A percentile compares a stretch with the other conserved stretches of the same genome.
phyloP scores from a whole-genome alignment of 2,888 invertebrate species.

The Drosophila engyochracea region DNA sequence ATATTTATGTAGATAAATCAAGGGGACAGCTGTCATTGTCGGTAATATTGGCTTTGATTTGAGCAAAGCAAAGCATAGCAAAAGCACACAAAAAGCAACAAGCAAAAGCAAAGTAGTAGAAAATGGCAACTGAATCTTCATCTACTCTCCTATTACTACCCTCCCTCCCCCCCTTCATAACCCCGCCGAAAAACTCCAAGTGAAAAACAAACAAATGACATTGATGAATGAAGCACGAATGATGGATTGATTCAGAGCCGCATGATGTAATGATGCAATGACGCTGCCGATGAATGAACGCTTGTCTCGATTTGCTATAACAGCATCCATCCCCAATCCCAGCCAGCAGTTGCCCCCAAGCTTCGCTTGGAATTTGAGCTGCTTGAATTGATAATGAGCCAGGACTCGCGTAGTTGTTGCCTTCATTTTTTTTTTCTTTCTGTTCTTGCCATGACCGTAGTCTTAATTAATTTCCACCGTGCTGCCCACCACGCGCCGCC shows the following conservation, averaged over 20 bases:
- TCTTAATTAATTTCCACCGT: constrained; percentile 72
- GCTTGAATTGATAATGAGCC: constrained; percentile 77
- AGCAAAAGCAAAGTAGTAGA: background rate
- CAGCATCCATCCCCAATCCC: background rate
- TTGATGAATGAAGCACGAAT: constrained; percentile 77
- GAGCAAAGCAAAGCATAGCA: constrained; percentile 3
- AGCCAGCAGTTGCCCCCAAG: no score
- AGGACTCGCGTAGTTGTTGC: constrained; percentile 18
- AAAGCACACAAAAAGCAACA: constrained; percentile 24
- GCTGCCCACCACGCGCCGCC: constrained; percentile 28
- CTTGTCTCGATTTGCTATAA: constrained; percentile 48
- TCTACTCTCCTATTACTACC: fast-evolving
- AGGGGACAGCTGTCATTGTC: constrained; percentile 18
- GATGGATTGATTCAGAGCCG: constrained; percentile 65
- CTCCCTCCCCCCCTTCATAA: fast-evolving
- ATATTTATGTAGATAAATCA: constrained; percentile 47
- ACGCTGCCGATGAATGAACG: constrained; percentile 66
- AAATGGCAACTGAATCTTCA: background rate
- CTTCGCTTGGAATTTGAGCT: constrained; percentile 36
- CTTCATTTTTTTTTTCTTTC: background rate
- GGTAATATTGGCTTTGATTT: constrained; percentile 37
- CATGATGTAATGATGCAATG: constrained; percentile 44
- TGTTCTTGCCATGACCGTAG: constrained; percentile 42
- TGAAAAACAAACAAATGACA: constrained; percentile 70
- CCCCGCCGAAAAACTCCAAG: constrained; percentile 32